These are phyloP conservation scores for Poliocrania exsul DNA, from an alignment of 2,797 vertebrate genomes.

Conservation along the genomic window DNA sequence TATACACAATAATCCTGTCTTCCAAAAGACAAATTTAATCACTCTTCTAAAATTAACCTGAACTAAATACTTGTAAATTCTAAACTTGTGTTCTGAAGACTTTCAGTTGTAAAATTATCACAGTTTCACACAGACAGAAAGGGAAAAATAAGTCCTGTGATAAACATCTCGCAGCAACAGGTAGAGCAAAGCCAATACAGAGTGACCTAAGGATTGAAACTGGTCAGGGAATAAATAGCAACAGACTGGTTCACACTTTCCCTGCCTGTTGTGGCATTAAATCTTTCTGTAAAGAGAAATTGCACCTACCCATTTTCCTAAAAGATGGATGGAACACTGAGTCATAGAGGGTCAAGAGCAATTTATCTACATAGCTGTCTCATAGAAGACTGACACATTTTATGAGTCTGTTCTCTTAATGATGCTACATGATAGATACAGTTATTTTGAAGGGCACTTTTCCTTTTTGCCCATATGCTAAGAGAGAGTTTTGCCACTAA, in stretches of 20 bases:
- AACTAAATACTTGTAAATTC: not conserved
- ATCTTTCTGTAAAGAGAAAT: conserved; percentile 51
- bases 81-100: not conserved
- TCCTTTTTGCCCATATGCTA: not conserved
- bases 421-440: not conserved
- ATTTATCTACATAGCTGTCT: conserved; percentile 25
- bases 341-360: conserved; percentile 12
- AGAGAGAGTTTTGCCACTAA: not conserved
- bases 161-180: not conserved
- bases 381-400: not conserved
- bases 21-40: not conserved
- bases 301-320: not conserved
- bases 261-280: not conserved
- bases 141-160: not conserved
- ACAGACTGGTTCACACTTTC: conserved; percentile 1
- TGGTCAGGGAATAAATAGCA: conserved; percentile 39
- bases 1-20: not conserved
- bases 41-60: not conserved
- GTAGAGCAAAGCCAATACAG: not conserved
- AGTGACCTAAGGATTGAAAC: conserved; percentile 21
- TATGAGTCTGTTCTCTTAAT: conserved; percentile 16
- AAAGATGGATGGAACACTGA: conserved; percentile 16
- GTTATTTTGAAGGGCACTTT: conserved; percentile 8
- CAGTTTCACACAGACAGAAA: not conserved
- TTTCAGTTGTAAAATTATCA: conserved; percentile 10